Evolutionary conservation across 2,888 invertebrate genomes (phyloP).

Genomic region (Nomada lathburiana): DNA sequence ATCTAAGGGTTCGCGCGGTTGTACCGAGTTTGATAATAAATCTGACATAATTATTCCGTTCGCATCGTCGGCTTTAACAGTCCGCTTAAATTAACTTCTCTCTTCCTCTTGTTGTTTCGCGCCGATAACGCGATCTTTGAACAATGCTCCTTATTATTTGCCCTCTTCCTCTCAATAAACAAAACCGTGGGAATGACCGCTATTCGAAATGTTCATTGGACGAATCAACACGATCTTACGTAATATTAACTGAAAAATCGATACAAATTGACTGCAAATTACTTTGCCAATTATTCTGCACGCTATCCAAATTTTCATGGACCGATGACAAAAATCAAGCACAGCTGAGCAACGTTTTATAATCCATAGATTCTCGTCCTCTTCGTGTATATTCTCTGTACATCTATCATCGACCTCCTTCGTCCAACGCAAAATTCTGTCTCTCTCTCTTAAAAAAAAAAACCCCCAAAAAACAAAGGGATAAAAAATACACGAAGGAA

Average conservation of each 20-base stretch:
- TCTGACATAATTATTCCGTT: constrained; percentile 69
- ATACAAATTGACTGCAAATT: too few species aligned
- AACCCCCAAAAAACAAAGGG: neutral
- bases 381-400: neutral
- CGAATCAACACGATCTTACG: too few species aligned
- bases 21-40: constrained; percentile 65
- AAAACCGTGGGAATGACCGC: too few species aligned
- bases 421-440: too few species aligned
- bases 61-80: constrained; percentile 53
- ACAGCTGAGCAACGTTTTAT: neutral
- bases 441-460: neutral
- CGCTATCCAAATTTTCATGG: too few species aligned
- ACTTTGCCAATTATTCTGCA: too few species aligned
- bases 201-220: too few species aligned
- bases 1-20: constrained; percentile 67
- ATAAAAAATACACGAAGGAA: constrained; percentile 22
- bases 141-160: neutral
- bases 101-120: constrained; percentile 24
- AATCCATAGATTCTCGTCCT: neutral
- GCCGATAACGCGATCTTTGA: constrained; percentile 20
- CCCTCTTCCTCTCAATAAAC: neutral
- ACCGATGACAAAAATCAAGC: too few species aligned
- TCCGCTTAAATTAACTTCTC: constrained; percentile 57
- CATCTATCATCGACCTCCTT: neutral
- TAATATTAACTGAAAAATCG: too few species aligned